phyloP scores from a whole-genome alignment of 2,888 invertebrate species.

The Schrankia costaestrigalis region DNA sequence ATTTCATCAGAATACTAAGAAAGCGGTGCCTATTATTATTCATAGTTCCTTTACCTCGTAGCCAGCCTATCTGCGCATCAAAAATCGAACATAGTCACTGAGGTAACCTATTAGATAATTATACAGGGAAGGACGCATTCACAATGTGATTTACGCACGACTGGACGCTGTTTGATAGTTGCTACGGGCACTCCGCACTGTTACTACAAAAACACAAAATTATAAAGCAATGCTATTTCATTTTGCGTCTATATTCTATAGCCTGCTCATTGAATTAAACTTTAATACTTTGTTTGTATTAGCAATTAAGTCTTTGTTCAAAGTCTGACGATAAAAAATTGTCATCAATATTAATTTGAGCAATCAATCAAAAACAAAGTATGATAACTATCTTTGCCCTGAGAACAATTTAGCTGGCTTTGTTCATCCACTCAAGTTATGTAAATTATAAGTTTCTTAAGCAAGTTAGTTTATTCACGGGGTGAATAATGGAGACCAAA shows the following conservation, averaged over 20 bases:
- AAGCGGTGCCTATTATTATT: constrained; percentile 37
- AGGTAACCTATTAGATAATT: constrained; percentile 37
- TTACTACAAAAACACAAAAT: constrained; percentile 32
- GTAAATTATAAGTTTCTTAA: constrained; percentile 31
- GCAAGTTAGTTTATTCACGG: constrained; percentile 28
- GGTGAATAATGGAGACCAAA: constrained; percentile 34
- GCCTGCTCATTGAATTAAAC: background rate
- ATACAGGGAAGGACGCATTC: constrained; percentile 38
- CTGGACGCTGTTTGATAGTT: constrained; percentile 31
- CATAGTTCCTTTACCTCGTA: constrained; percentile 44
- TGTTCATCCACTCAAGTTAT: constrained; percentile 36
- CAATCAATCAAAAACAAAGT: constrained; percentile 38
- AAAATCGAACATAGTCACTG: constrained; percentile 29
- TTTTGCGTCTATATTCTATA: constrained; percentile 30
- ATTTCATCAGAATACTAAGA: constrained; percentile 31
- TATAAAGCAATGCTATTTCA: constrained; percentile 26
- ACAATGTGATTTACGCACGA: constrained; percentile 57
- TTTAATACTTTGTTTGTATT: constrained; percentile 11
- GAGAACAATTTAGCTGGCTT: constrained; percentile 26
- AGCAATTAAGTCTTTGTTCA: too few species aligned
- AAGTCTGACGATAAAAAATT: too few species aligned
- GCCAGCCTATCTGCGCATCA: constrained; percentile 43
- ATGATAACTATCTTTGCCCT: constrained; percentile 29
- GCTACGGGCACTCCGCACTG: constrained; percentile 11
- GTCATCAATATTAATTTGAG: constrained; percentile 23